phyloP scores from a whole-genome alignment of 2,888 invertebrate species.

The Hyposoter didymator region DNA sequence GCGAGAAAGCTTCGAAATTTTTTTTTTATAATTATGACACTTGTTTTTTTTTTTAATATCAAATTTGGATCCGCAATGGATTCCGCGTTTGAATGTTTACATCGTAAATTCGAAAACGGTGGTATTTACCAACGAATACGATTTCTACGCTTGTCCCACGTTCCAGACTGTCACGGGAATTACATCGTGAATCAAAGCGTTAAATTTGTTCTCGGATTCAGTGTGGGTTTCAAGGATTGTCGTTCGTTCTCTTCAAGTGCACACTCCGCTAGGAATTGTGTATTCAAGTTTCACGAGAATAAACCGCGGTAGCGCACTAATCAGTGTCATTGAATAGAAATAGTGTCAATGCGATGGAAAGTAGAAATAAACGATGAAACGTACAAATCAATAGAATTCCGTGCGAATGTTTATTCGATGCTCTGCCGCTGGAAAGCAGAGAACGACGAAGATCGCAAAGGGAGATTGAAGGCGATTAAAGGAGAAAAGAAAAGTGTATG shows the following conservation, averaged over 20 bases:
- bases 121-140: neutral
- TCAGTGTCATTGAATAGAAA: neutral
- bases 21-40: neutral
- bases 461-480: neutral
- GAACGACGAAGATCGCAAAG: neutral
- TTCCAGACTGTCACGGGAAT: neutral
- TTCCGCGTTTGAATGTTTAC: too few species aligned
- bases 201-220: neutral
- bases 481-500: neutral
- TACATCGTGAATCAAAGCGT: conserved; percentile 1
- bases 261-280: neutral
- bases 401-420: neutral
- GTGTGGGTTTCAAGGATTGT: conserved; percentile 1
- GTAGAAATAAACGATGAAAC: neutral
- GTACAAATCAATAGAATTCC: neutral
- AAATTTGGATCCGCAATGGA: neutral
- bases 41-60: neutral
- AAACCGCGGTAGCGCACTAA: neutral
- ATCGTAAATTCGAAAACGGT: neutral
- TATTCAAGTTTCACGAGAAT: neutral
- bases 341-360: neutral
- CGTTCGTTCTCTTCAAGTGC: neutral
- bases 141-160: neutral
- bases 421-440: neutral
- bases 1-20: neutral